phyloP scores from a whole-genome alignment of 2,797 vertebrate species.

The Pseudochaenichthys georgianus region DNA sequence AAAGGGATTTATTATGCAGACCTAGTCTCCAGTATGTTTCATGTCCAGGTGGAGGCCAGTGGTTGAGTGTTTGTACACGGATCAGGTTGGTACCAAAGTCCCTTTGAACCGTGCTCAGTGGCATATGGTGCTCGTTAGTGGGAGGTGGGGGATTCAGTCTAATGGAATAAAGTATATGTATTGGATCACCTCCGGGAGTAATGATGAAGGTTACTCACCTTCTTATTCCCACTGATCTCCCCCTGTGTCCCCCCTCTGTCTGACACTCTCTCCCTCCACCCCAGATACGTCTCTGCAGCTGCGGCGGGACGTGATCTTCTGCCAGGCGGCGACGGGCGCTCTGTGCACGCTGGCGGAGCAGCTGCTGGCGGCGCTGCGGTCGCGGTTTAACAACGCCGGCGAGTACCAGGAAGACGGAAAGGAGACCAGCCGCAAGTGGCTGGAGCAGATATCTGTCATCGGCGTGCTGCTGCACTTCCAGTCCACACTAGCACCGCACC shows the following conservation, averaged over 20 bases:
- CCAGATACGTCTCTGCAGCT: constrained; percentile 95
- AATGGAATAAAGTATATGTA: constrained; percentile 45
- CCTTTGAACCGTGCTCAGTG: constrained; percentile 51
- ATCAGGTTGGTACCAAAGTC: constrained; percentile 23
- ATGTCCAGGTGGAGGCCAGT: constrained; percentile 23
- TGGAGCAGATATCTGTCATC: constrained; percentile 94
- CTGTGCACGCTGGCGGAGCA: constrained; percentile 95
- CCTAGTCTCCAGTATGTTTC: constrained; percentile 1
- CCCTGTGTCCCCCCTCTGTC: neutral
- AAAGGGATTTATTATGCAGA: too few species aligned
- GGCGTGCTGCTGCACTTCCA: constrained; percentile 95
- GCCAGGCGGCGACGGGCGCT: constrained; percentile 92
- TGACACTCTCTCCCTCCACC: constrained; percentile 20
- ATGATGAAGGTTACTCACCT: constrained; percentile 22
- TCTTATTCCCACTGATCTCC: constrained; percentile 12
- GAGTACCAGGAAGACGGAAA: constrained; percentile 97
- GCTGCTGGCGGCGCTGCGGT: constrained; percentile 91
- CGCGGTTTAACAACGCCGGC: constrained; percentile 95
- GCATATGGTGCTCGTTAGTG: constrained; percentile 61
- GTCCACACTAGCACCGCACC: constrained; percentile 88
- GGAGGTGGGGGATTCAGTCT: constrained; percentile 25
- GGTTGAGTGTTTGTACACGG: constrained; percentile 28
- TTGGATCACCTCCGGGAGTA: constrained; percentile 39
- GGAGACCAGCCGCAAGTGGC: constrained; percentile 97
- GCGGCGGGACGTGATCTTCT: constrained; percentile 94